Conservation (phyloP, 1,140 invertebrate species). For the Battus philenor region DNA sequence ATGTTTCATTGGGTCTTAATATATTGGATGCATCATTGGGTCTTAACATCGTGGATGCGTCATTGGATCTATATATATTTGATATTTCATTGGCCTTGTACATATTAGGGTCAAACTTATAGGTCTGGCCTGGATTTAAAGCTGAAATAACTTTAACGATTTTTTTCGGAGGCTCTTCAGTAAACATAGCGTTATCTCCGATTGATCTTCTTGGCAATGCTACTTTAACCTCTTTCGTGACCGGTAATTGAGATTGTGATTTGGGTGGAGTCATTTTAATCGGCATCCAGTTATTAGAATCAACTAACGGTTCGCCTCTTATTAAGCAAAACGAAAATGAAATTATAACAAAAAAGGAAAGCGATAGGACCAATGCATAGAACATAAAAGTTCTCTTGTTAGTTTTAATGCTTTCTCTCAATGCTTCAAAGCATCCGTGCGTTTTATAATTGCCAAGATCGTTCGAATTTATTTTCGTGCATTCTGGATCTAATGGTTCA, state of each 20-base stretch:
- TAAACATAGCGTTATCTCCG: conserved; percentile 45
- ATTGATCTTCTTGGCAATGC: conserved; percentile 28
- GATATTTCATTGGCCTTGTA: conserved; percentile 20
- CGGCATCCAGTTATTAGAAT: neutral
- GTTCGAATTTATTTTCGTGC: conserved; percentile 25
- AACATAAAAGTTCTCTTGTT: conserved; percentile 48
- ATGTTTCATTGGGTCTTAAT: no score
- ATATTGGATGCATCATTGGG: no score
- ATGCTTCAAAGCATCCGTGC: conserved; percentile 42
- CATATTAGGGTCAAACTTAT: conserved; percentile 38
- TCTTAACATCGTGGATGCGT: no score
- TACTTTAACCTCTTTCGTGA: conserved; percentile 17
- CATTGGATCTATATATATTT: no score
- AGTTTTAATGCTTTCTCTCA: conserved; percentile 32
- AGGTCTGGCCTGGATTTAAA: conserved; percentile 45
- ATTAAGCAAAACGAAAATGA: conserved; percentile 54
- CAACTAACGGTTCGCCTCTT: conserved; percentile 39
- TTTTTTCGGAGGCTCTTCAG: conserved; percentile 52
- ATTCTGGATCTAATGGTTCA: conserved; percentile 38
- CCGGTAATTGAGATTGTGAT: neutral
- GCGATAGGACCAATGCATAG: conserved; percentile 32
- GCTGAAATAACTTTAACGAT: conserved; percentile 52
- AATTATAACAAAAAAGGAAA: conserved; percentile 34
- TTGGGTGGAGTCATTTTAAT: neutral
- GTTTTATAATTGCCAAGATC: conserved; percentile 26